Conservation (phyloP, 2,888 invertebrate genomes). For the Hypomecis atomaria region DNA sequence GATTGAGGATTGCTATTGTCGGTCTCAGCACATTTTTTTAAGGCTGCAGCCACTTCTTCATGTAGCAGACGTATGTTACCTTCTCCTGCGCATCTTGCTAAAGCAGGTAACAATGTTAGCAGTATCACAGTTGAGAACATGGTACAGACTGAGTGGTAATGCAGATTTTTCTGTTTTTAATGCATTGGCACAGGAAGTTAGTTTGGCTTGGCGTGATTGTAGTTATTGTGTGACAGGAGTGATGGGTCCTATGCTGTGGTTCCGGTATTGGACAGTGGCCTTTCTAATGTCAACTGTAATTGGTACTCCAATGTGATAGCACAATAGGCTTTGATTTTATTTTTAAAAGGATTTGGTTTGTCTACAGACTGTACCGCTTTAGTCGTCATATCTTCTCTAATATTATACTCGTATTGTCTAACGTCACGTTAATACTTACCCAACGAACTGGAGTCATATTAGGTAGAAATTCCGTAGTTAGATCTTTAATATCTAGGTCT, state of each 20-base stretch:
- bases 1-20: conserved; percentile 33
- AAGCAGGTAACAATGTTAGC: conserved; percentile 54
- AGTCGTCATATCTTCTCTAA: too few relatives aligned
- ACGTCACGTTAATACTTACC: too few relatives aligned
- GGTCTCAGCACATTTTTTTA: conserved; percentile 59
- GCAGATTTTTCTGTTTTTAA: conserved; percentile 52
- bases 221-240: conserved; percentile 37
- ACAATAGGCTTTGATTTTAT: too few relatives aligned
- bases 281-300: conserved; percentile 23
- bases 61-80: conserved; percentile 75
- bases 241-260: conserved; percentile 20
- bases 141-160: conserved; percentile 40
- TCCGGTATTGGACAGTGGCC: conserved; percentile 36
- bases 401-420: too few relatives aligned
- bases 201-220: conserved; percentile 63
- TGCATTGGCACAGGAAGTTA: conserved; percentile 59
- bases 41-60: conserved; percentile 70
- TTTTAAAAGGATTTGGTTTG: too few relatives aligned
- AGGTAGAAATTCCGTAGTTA: too few relatives aligned
- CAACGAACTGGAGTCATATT: too few relatives aligned
- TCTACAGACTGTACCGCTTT: too few relatives aligned
- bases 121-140: conserved; percentile 57
- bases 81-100: conserved; percentile 62
- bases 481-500: too few relatives aligned
- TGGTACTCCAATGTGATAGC: background rate